Evolutionary conservation across 2,113 vertebrate species (phyloP), one percentile per base, ranked within the genome.

Genomic region (Gallinago jamesoni): DNA sequence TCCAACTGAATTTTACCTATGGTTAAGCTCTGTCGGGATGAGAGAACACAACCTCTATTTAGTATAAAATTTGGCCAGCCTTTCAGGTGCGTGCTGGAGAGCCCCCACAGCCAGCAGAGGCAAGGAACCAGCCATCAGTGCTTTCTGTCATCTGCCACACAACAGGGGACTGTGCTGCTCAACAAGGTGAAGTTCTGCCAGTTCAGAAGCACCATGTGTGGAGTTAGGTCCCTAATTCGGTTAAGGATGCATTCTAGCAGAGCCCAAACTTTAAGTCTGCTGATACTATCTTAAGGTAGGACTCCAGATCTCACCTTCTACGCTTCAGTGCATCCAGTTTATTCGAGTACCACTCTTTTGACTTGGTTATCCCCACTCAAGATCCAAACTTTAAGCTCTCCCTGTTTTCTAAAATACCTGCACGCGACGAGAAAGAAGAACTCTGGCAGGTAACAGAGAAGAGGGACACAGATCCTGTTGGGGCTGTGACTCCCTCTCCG

Each of bases 1-100:
- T 95, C 39, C 78, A 90, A 43, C 80, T 87, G 76, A 84, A 81
- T 84, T 87, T 77, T 82, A 47, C 60, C 64, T 80, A 14, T 14
- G n/a, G 47, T 45, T 86, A 45, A 79, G 64, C 56, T 77, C 86
- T 75, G 60, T 67, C 59, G 67, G 59, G 47, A 3, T 7, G 31
- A 90, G 24, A 90, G 95, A 95, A 95, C 62, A 92, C 84, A 93
- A 60, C 50, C 41, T 73, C 63, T 79, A 27, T 66, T 92, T 63
- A 91, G 75, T 60, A 43, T 39, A 83, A 80, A 62, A 80, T 67
- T 77, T 86, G 75, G 82, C 45, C 41, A 63, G 45, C 31, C 63
- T 88, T 87, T 66, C 74, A 66, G 72, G 50, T 70, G 41, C 0
- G 0, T 77, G 90, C 76, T 94, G 83, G 63, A 92, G 68, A 87